Base-by-base conservation (phyloP, 1,140 invertebrate species). In the Zeugodacus cucurbitae region DNA sequence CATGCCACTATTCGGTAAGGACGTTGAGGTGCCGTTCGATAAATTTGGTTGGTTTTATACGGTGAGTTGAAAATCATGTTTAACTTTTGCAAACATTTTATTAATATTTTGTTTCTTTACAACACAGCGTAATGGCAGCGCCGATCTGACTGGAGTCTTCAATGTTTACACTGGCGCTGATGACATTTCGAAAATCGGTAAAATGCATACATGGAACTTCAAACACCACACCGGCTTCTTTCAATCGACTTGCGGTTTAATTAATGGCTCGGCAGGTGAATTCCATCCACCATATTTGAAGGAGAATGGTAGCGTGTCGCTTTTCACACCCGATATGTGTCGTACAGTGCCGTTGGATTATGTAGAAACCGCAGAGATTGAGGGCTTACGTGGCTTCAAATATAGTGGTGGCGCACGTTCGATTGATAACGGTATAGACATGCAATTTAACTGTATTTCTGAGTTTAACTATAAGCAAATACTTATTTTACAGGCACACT, bases 41-140 rank as follows among this genome's bases (percentile, higher is more conserved):
- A 95, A 94, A 90, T 97, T 98, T 92, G 97, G 96, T 41, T 96
- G 97, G 95, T 97, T 98, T 93, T 97, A 97, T 92, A 95, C 95
- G 93, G 96, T 97, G 94, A 93, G 94, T 91, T 64, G 64, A 34
- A 17, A 14, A 20, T 20, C 8, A 82, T n/a, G 10, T n/a, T 82
- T 29, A 10, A 82, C 20, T 29, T 70, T 34, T 17, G 11, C 14
- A 2, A 3, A 5, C 17, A 70, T 32, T 70, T 29, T 41, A 58
- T n/a, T 87, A 74, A 82, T 44, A 41, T 59, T 48, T 3, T 54
- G 11, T 87, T 29, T 44, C 82, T 62, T 29, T 26, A 26, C 7
- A 59, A 57, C 59, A 59, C 41, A 97, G 95, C 96, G 96, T 92
- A 98, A 97, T 89, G 96, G 96, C 89, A 96, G 96, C 0, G 94